phyloP scores from a whole-genome alignment of 2,113 vertebrate genomes.

The Tauraco erythrolophus region DNA sequence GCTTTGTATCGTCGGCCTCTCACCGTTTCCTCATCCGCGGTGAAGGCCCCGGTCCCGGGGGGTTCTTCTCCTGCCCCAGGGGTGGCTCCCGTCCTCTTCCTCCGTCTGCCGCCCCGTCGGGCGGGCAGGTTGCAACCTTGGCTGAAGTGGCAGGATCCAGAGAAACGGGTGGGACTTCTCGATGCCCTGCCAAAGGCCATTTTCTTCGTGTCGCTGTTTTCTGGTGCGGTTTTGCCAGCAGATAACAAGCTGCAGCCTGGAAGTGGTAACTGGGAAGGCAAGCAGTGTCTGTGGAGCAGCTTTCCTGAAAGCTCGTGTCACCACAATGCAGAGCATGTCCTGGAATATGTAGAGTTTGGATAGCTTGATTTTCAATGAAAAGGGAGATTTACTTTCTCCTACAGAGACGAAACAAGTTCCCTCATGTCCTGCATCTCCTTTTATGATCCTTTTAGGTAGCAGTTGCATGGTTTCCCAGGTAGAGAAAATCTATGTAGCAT shows the following conservation, averaged over 20 bases:
- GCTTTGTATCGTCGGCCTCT: not conserved
- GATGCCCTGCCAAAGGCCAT: not conserved
- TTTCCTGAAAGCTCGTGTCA: not conserved
- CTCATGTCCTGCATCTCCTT: not conserved
- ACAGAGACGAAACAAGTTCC: not conserved
- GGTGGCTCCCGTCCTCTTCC: rapidly evolving
- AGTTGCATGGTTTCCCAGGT: not conserved
- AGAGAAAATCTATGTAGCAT: not conserved
- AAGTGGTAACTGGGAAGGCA: not conserved
- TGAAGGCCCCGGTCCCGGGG: too few species aligned
- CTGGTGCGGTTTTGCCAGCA: not conserved
- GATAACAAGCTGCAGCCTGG: not conserved
- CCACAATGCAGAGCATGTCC: not conserved
- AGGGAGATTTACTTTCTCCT: not conserved
- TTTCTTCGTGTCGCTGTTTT: not conserved
- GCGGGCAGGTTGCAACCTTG: not conserved
- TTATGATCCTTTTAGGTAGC: not conserved
- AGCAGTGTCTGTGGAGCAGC: not conserved
- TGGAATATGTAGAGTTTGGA: not conserved
- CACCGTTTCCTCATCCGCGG: rapidly evolving
- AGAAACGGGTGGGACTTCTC: not conserved
- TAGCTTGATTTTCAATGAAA: not conserved
- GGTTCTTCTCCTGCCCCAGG: not conserved
- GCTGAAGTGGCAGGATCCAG: rapidly evolving
- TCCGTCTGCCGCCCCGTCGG: not conserved